Conservation (phyloP, 2,797 vertebrate species). For the Pipistrellus kuhlii region DNA sequence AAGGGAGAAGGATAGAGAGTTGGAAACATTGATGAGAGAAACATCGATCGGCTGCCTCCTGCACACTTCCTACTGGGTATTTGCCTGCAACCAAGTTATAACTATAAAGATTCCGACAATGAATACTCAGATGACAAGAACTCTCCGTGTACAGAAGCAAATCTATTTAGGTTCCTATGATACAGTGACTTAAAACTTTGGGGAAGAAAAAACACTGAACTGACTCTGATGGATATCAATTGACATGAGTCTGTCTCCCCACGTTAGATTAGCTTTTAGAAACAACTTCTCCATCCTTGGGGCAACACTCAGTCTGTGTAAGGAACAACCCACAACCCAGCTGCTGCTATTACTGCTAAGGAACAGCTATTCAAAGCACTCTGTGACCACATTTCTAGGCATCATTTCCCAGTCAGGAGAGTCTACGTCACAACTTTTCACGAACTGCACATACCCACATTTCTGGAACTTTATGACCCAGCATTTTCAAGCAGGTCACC, state of each 20-base stretch:
- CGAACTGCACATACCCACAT: rapidly evolving
- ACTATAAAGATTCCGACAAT: background rate
- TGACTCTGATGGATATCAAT: background rate
- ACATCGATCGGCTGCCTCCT: no score
- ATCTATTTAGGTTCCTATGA: background rate
- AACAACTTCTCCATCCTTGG: background rate
- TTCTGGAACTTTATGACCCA: no score
- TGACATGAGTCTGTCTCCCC: background rate
- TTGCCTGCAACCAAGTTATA: no score
- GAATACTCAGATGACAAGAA: background rate
- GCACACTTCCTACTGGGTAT: no score
- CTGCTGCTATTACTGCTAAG: rapidly evolving
- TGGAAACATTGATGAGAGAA: no score
- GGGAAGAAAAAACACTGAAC: background rate
- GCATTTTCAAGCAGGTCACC: background rate
- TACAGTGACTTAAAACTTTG: background rate
- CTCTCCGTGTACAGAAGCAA: background rate
- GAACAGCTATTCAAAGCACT: no score
- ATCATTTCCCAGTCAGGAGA: rapidly evolving
- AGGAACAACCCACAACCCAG: background rate
- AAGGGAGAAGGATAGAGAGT: no score
- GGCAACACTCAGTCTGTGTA: background rate
- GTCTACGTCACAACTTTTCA: rapidly evolving
- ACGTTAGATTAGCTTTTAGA: background rate
- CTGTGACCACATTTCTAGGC: rapidly evolving